These are phyloP conservation scores for Coturnix japonica DNA, from an alignment of 2,113 vertebrate genomes.

Conservation along the genomic window DNA sequence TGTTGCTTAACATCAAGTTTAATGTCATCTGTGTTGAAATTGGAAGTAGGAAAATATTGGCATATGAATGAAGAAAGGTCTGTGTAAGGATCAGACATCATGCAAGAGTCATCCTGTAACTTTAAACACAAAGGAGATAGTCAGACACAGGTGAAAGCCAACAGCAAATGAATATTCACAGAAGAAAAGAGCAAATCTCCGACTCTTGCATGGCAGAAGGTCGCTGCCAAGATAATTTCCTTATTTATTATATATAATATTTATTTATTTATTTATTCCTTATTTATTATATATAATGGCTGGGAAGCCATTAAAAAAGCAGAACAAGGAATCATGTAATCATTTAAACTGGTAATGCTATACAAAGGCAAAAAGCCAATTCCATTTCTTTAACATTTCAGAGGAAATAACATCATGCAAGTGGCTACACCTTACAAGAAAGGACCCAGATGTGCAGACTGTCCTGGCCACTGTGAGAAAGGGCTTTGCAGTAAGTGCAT, in stretches of 20 bases:
- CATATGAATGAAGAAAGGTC: background rate
- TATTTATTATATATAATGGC: too few species aligned
- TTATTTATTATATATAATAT: too few species aligned
- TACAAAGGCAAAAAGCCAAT: background rate
- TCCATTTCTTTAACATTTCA: conserved; percentile 34
- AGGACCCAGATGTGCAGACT: conserved; percentile 59
- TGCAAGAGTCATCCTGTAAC: background rate
- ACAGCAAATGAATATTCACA: background rate
- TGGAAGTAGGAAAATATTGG: background rate
- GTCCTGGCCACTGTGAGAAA: conserved; percentile 66
- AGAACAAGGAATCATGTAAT: background rate
- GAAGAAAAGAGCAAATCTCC: background rate
- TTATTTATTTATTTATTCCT: too few species aligned
- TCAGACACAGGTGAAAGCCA: background rate
- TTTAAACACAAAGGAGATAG: background rate
- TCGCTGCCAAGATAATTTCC: background rate
- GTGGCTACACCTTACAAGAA: conserved; percentile 54
- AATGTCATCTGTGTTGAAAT: background rate
- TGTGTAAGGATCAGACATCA: background rate
- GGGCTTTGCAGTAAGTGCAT: conserved; percentile 78
- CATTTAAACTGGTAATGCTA: background rate
- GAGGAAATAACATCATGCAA: conserved; percentile 59
- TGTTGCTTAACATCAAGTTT: background rate
- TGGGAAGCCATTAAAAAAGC: background rate
- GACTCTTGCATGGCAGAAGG: background rate